Base-by-base conservation (phyloP, 1,140 invertebrate species). In the Leucophenga varia region DNA sequence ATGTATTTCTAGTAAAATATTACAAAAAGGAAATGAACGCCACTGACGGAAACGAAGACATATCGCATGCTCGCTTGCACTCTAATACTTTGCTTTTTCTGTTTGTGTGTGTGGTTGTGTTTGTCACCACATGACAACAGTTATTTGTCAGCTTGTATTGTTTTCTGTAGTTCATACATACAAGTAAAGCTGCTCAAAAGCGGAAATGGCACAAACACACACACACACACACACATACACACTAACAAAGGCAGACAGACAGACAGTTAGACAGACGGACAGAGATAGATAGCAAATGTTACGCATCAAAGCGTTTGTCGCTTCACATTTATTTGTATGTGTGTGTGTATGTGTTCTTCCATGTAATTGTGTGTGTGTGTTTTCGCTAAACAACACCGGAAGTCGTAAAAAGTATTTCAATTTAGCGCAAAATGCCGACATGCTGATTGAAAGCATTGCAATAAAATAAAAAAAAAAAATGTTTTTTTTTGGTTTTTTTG, bases 41-140 rank as follows among this genome's bases (percentile, higher is more conserved):
- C 55, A 59, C 61, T 61, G 59, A 61, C 59, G 59, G 59, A 61
- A 61, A 61, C 59, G 59, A 61, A 61, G 59, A 61, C 59, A 61
- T 59, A 61, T 61, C 61, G 59, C 61, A n/a, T 54, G 59, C 42
- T 55, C 43, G 48, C 34, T 49, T 53, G 21, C 22, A 30, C 17
- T 31, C 9, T n/a, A n/a, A n/a, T n/a, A n/a, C n/a, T 47, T 19
- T 30, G 9, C n/a, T n/a, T n/a, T 50, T 16, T 50, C 17, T 45
- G 44, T 30, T 10, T 54, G 28, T 45, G 32, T 13, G 16, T 42
- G 21, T 47, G 14, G 40, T 14, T 10, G 25, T 36, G 46, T 42
- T 32, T 46, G 31, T 37, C 34, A 43, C 45, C 28, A 52, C 39
- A 44, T n/a, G n/a, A 60, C 59, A 60, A 52, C 57, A 55, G 57